phyloP scores from a whole-genome alignment of 53 echinoderm and acorn worm genomes.

The Holothuria scabra region DNA sequence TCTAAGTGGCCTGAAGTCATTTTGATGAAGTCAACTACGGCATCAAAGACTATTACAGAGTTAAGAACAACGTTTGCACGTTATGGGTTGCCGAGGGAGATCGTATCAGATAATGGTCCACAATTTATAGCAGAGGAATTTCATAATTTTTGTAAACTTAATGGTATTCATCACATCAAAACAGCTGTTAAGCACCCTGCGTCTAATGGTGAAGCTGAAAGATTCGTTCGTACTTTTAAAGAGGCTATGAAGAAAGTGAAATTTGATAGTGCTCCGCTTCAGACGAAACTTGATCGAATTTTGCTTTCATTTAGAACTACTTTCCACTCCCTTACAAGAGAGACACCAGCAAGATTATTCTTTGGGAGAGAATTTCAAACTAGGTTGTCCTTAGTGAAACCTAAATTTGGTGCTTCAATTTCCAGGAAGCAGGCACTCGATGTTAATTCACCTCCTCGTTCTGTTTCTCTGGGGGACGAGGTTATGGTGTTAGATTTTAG shows the following conservation, averaged over 20 bases:
- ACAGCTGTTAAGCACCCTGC: constrained; percentile 46
- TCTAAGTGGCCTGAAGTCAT: too few relatives aligned
- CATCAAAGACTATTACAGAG: constrained; percentile 37
- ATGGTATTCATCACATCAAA: constrained; percentile 48
- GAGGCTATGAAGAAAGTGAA: constrained; percentile 33
- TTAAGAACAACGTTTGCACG: constrained; percentile 36
- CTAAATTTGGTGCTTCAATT: neutral
- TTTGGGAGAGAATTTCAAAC: constrained; percentile 13
- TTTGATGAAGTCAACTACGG: constrained; percentile 67
- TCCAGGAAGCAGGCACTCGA: constrained; percentile 14
- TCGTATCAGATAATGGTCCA: constrained; percentile 56
- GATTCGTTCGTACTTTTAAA: constrained; percentile 55
- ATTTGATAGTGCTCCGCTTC: neutral
- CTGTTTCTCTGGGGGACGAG: neutral
- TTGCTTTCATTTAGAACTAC: too few relatives aligned
- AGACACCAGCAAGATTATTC: constrained; percentile 9
- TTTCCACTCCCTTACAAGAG: constrained; percentile 22
- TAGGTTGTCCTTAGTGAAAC: neutral
- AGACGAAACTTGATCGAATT: too few relatives aligned
- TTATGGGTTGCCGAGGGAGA: constrained; percentile 45
- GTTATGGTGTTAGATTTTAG: neutral
- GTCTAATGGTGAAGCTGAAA: too few relatives aligned
- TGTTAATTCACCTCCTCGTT: too few relatives aligned
- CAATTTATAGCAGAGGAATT: too few relatives aligned
- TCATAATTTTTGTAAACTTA: too few relatives aligned